Conservation (phyloP, 2,797 vertebrate species). For the Chlorospingus semifuscus region DNA sequence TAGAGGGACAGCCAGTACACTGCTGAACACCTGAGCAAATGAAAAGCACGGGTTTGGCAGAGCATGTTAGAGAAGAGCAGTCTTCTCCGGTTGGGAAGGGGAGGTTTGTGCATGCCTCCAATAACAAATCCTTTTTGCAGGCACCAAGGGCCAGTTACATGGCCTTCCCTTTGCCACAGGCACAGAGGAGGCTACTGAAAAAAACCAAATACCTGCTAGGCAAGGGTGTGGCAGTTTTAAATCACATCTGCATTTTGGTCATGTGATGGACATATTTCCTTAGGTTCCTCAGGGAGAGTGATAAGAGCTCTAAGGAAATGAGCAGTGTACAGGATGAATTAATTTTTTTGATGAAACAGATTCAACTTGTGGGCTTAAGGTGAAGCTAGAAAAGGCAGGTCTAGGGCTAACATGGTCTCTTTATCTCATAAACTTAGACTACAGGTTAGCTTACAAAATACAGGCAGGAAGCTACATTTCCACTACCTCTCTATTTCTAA, state of each 20-base stretch:
- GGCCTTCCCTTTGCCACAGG: rapidly evolving
- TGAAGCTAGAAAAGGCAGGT: slow-evolving; percentile 25
- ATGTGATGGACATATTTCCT: not conserved
- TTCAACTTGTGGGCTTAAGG: not conserved
- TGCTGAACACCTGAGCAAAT: not conserved
- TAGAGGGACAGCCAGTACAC: not conserved
- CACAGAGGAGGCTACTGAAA: not conserved
- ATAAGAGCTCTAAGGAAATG: not conserved
- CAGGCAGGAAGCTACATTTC: slow-evolving; percentile 6
- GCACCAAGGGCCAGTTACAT: not conserved
- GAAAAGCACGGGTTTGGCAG: not conserved
- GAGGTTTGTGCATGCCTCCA: not conserved
- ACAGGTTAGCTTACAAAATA: slow-evolving; percentile 30
- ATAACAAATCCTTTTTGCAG: not conserved
- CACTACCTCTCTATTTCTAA: not conserved
- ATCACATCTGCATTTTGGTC: not conserved
- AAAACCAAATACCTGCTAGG: not conserved
- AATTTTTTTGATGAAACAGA: not conserved
- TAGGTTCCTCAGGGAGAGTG: not conserved
- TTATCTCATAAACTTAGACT: slow-evolving; percentile 5
- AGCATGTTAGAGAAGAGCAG: not conserved
- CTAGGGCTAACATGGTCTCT: not conserved
- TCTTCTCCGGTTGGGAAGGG: not conserved
- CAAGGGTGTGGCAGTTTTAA: not conserved
- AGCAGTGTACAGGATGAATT: not conserved